Evolutionary conservation across 2,888 invertebrate genomes (phyloP).

Genomic region (Orthosia cruda): DNA sequence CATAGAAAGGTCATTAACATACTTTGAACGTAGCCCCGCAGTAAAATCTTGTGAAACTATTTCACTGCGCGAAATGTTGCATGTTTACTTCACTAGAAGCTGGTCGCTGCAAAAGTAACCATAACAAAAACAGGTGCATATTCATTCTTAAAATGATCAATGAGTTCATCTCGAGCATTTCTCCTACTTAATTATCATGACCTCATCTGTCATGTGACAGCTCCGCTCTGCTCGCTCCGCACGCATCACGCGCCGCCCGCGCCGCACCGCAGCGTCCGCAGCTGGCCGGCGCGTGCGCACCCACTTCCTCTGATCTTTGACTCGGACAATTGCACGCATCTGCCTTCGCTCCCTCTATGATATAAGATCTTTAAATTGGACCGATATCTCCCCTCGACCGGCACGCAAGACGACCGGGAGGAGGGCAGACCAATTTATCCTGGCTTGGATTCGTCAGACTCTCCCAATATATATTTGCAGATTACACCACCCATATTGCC

Average conservation of each 20-base stretch:
- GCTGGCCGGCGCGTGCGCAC: conserved; percentile 81
- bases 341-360: conserved; percentile 81
- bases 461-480: conserved; percentile 70
- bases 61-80: background rate
- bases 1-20: background rate
- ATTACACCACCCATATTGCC: conserved; percentile 32
- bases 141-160: conserved; percentile 1
- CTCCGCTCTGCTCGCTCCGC: conserved; percentile 57
- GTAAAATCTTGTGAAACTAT: background rate
- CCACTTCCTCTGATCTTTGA: conserved; percentile 92
- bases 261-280: conserved; percentile 60
- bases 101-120: background rate
- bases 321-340: conserved; percentile 89
- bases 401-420: conserved; percentile 63
- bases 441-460: conserved; percentile 71
- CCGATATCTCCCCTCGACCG: conserved; percentile 76
- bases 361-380: conserved; percentile 83
- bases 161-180: conserved; percentile 34
- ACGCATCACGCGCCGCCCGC: conserved; percentile 44
- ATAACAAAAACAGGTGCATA: background rate
- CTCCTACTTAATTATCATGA: conserved; percentile 60
- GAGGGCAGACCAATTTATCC: conserved; percentile 73
- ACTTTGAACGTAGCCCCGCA: background rate
- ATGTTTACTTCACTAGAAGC: background rate
- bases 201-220: conserved; percentile 74